Percentiles rank a stretch among this genome's conserved stretches.
Evolutionary conservation across 2,797 vertebrate genomes (phyloP).

Genomic region (Etheostoma perlongum): DNA sequence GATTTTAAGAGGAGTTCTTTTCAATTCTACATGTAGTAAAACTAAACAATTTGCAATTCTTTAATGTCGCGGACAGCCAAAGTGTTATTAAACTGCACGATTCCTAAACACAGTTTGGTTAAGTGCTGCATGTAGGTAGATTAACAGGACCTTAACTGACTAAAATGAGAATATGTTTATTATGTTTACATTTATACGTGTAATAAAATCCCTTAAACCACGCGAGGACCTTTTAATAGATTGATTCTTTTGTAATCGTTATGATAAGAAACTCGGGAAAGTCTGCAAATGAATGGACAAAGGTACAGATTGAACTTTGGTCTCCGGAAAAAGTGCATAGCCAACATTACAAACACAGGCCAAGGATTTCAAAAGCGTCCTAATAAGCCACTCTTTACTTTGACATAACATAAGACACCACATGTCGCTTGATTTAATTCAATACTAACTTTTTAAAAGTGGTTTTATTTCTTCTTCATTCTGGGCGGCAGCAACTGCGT

Average conservation of each 20-base stretch:
- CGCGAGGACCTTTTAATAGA: rapidly evolving
- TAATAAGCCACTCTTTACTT: rapidly evolving
- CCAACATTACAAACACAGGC: not conserved
- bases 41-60: rapidly evolving
- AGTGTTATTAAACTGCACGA: rapidly evolving
- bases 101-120: not conserved
- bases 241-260: rapidly evolving
- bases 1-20: not conserved
- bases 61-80: rapidly evolving
- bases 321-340: not conserved
- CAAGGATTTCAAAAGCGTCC: rapidly evolving
- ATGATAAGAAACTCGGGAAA: not conserved
- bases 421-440: rapidly evolving
- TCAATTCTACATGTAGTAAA: rapidly evolving
- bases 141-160: not conserved
- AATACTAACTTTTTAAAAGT: not conserved
- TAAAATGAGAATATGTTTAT: not conserved
- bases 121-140: rapidly evolving
- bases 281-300: not conserved
- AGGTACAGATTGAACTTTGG: constrained; percentile 17
- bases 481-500: too few relatives aligned
- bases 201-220: not conserved
- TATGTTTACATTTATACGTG: not conserved
- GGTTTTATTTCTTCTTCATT: not conserved
- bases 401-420: rapidly evolving